Conservation (phyloP, 1,140 invertebrate species). For the Microvelia longipes region DNA sequence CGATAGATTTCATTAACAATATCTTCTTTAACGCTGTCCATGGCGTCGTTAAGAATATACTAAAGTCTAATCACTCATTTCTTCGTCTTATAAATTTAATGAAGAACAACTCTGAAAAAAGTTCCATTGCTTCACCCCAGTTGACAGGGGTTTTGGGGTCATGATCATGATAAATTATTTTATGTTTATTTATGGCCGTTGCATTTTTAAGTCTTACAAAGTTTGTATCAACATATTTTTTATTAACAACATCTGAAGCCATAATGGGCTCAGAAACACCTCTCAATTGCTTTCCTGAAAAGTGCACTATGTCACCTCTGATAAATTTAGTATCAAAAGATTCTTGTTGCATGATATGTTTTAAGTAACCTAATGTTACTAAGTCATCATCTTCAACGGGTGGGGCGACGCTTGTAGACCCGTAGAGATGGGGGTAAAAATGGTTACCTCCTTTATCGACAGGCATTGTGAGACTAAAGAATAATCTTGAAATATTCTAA, state of each 20-base stretch:
- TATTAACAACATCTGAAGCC: not conserved
- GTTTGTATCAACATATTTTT: not conserved
- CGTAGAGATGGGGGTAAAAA: too few species aligned
- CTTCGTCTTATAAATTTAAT: not conserved
- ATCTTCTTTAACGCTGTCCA: not conserved
- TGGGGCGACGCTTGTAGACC: too few species aligned
- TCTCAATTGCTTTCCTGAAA: not conserved
- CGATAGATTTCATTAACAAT: not conserved
- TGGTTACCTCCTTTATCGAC: too few species aligned
- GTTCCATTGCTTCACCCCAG: not conserved
- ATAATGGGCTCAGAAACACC: not conserved
- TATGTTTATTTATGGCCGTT: not conserved
- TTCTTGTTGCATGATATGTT: not conserved
- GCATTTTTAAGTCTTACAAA: not conserved
- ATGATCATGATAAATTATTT: not conserved
- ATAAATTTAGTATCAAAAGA: not conserved
- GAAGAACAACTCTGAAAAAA: not conserved
- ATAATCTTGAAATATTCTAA: too few species aligned
- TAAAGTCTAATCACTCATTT: not conserved
- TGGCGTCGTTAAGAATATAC: not conserved
- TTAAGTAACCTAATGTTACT: not conserved
- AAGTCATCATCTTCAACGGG: not conserved
- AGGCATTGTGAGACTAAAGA: too few species aligned
- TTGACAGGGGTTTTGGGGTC: not conserved
- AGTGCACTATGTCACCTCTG: not conserved